phyloP scores from a whole-genome alignment of 1,140 invertebrate genomes.

The Globodera ellingtonae region DNA sequence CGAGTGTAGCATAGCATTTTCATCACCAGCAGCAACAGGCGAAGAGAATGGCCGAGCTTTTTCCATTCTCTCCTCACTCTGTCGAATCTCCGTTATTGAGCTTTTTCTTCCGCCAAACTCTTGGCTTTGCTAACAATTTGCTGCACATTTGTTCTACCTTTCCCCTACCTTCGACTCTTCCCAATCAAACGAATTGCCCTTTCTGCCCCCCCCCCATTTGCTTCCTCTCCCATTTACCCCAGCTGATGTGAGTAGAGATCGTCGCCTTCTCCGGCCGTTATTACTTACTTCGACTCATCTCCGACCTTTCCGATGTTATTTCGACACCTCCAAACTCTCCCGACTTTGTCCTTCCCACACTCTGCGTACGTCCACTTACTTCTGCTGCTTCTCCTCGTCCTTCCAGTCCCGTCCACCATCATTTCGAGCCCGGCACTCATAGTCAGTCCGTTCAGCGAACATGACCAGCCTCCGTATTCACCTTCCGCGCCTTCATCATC shows the following conservation, averaged over 20 bases:
- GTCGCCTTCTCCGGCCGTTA: background rate
- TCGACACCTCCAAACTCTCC: background rate
- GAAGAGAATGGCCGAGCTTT: background rate
- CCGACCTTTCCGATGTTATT: background rate
- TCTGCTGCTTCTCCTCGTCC: background rate
- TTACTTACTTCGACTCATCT: background rate
- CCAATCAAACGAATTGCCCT: background rate
- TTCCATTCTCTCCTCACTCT: background rate
- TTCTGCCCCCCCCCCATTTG: conserved; percentile 1
- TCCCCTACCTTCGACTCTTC: background rate
- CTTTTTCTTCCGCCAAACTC: no score
- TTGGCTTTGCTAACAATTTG: background rate
- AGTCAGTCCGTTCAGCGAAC: background rate
- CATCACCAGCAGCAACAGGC: background rate
- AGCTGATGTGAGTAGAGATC: background rate
- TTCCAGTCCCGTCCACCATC: background rate
- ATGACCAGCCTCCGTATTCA: background rate
- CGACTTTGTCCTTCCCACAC: background rate
- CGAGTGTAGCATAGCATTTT: background rate
- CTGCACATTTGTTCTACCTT: background rate
- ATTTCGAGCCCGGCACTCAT: conserved; percentile 7
- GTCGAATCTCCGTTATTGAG: background rate
- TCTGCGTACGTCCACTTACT: background rate
- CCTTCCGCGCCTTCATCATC: background rate
- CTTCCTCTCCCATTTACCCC: background rate